phyloP scores from a whole-genome alignment of 1,140 invertebrate species.

The Bactericera cockerelli region DNA sequence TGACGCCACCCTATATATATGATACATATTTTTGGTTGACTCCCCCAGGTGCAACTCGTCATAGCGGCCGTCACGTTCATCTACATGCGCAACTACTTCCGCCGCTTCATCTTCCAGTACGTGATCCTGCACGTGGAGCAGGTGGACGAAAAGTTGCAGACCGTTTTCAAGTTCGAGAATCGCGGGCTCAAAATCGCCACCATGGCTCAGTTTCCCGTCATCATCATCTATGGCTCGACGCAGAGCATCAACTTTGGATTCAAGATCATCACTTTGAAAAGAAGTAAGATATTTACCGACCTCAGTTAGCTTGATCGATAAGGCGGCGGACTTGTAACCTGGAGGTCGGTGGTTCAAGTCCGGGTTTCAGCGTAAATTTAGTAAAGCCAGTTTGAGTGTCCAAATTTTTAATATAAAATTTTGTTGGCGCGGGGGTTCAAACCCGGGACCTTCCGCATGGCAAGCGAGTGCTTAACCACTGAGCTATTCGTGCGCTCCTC shows the following conservation, averaged over 20 bases:
- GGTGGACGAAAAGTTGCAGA: neutral
- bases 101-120: neutral
- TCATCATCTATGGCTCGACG: neutral
- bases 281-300: constrained; percentile 5
- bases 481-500: too few relatives aligned
- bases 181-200: neutral
- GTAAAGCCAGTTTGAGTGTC: too few relatives aligned
- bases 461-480: too few relatives aligned
- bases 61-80: neutral
- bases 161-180: neutral
- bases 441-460: too few relatives aligned
- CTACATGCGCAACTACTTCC: neutral
- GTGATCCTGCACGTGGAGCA: neutral
- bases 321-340: too few relatives aligned
- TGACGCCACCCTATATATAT: too few relatives aligned
- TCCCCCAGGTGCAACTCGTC: neutral
- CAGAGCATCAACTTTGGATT: neutral
- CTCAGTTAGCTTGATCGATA: too few relatives aligned
- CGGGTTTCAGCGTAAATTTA: too few relatives aligned
- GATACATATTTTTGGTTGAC: too few relatives aligned
- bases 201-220: neutral
- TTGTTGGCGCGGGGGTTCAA: too few relatives aligned
- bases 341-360: too few relatives aligned
- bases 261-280: neutral
- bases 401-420: too few relatives aligned